Percentiles rank a stretch among this genome's conserved stretches.
These are phyloP conservation scores for Psittacula derbiana DNA, from an alignment of 2,797 vertebrate species.

Conservation along the genomic window DNA sequence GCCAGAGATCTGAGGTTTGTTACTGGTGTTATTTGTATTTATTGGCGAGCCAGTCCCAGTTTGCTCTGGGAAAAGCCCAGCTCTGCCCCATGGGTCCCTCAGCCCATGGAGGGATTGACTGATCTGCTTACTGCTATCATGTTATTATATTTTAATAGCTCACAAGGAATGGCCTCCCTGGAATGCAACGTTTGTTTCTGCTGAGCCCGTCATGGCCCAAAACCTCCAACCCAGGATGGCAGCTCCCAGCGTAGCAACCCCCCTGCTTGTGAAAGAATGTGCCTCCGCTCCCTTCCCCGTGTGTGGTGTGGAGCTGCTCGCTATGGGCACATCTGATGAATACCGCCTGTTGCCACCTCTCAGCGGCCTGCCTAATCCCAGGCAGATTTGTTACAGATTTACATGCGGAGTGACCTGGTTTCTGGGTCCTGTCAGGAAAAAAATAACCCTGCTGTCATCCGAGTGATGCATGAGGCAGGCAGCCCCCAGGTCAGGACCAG, in stretches of 20 bases:
- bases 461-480: slow-evolving; percentile 33
- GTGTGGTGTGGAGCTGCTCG: background rate
- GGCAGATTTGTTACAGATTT: slow-evolving; percentile 54
- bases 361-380: slow-evolving; percentile 6
- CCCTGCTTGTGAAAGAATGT: slow-evolving; percentile 1
- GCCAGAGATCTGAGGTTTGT: background rate
- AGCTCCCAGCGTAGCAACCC: slow-evolving; percentile 9
- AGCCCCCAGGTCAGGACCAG: background rate
- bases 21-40: background rate
- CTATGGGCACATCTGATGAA: slow-evolving; percentile 12
- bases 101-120: background rate
- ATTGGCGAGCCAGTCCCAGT: background rate
- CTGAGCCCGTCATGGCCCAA: background rate
- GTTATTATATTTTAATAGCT: slow-evolving; percentile 35
- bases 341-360: slow-evolving; percentile 26
- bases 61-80: background rate
- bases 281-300: background rate
- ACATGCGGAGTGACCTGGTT: slow-evolving; percentile 46
- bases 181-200: background rate
- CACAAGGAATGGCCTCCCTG: background rate
- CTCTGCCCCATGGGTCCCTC: background rate
- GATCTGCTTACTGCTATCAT: background rate
- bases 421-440: slow-evolving; percentile 47
- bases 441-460: slow-evolving; percentile 47
- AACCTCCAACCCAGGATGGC: background rate